Base-by-base conservation (phyloP, 2,888 invertebrate genomes). In the Cepaea hortensis region DNA sequence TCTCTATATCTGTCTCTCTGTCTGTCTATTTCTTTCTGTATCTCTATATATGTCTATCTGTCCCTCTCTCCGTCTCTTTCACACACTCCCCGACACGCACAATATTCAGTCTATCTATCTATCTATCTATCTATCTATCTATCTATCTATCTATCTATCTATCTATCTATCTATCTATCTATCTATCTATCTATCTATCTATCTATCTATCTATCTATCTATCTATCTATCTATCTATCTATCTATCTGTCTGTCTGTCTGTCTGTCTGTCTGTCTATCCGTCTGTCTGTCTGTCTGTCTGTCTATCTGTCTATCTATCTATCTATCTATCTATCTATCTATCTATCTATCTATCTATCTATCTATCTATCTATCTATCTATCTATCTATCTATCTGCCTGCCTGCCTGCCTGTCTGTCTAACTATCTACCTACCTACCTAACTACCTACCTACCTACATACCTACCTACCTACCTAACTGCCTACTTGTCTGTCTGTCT, bases 41-140 rank as follows among this genome's bases (percentile, higher is more conserved):
- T 76, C 76, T 76, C 11, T 76, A 13, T 76, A 76, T 4, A 13
- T 76, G n/a, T 76, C 76, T 76, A 76, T 76, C 76, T 76, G n/a
- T 76, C 76, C n/a, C 11, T 76, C 76, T 76, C 11, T 76, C 76
- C n/a, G n/a, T 76, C 76, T 76, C 35, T 35, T 35, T 35, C 35
- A 35, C 1, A 35, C 35, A 35, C 35, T 35, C 35, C 35, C 35
- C 35, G 35, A 35, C 35, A 35, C 35, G 35, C 1, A 1, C 35
- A 35, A 35, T 35, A 35, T 35, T 35, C 35, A 6, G 3, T 46
- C 81, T 35, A 18, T 46, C 76, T 35, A 76, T 76, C 76, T 76
- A 76, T 76, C 76, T 76, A 76, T 76, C 76, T 76, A 76, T 76
- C 76, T 76, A 76, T 76, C 76, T 76, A 76, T 76, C 76, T 76